Base-by-base conservation (phyloP, 2,113 vertebrate genomes). In the Antennarius striatus region DNA sequence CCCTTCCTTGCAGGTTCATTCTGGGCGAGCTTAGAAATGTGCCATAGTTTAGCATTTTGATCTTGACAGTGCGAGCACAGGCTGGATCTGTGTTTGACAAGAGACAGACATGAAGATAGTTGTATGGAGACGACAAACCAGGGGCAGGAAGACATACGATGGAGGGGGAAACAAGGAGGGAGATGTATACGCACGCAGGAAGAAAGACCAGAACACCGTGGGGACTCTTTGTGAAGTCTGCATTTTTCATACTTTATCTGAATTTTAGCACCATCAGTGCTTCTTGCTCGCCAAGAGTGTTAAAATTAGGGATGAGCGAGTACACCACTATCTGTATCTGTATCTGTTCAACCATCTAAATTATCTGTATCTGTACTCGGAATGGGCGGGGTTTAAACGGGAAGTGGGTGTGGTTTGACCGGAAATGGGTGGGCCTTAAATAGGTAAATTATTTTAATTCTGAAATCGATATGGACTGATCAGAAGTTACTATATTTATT, bases 1-100 rank as follows among this genome's bases (percentile, higher is more conserved):
- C 64, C 69, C 60, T 76, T 70, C 73, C 80, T 76, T n/a, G 39
- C 69, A 73, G 75, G 75, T 88, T 86, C 70, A 81, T 86, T 83
- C 60, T 81, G 84, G 78, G 74, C 70, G 39, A 77, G 71, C 71
- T 79, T 82, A 80, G 82, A 82, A 77, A 78, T 47, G 76, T 63
- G 65, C 68, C 28, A 51, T 4, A 49, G 77, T 76, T 86, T 61
- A 75, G 77, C 80, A 75, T 87, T 36, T 85, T 88, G 73, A 89
- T 89, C 86, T 79, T 1, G n/a, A 30, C 68, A 77, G 52, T 66
- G 63, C 29, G 9, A 68, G 81, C 59, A 56, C 4, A 15, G 58
- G 63, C 80, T 71, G 79, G 69, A 75, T 82, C 75, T 51, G 57
- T 79, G 70, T 88, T 73, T 73, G 81, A 77, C 80, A 77, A 74